Conservation (phyloP, 2,797 vertebrate genomes). For the Rousettus madagascariensis region DNA sequence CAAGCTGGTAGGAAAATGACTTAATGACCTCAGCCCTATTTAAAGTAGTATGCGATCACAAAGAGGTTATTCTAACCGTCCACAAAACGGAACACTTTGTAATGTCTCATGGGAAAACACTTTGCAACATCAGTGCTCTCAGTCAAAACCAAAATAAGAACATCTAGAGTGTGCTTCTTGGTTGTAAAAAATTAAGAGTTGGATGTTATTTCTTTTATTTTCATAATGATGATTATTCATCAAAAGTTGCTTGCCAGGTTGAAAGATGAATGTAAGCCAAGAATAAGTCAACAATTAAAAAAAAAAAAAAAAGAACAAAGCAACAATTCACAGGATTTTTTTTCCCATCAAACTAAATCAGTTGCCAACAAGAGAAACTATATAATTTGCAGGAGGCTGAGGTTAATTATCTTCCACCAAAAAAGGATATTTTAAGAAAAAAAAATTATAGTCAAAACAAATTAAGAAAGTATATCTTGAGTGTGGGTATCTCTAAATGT, state of each 20-base stretch:
- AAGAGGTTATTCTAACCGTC: not conserved
- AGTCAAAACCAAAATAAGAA: conserved; percentile 58
- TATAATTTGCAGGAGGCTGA: not conserved
- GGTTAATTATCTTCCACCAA: not conserved
- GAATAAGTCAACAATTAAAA: not conserved
- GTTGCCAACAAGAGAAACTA: not conserved
- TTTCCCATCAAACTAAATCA: conserved; percentile 8
- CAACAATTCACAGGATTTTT: not conserved
- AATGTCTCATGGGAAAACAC: conserved; percentile 27
- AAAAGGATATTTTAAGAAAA: not conserved
- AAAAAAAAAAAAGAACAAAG: not conserved
- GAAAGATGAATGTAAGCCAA: conserved; percentile 42
- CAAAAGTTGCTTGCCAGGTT: conserved; percentile 34
- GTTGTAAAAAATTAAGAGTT: conserved; percentile 51
- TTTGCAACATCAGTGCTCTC: conserved; percentile 6
- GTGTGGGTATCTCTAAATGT: not conserved
- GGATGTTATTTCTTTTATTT: not conserved
- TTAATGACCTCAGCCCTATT: not conserved
- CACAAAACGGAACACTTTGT: conserved; percentile 36
- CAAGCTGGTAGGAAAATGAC: not conserved
- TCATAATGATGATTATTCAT: conserved; percentile 1
- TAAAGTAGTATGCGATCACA: not conserved
- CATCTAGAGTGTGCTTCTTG: conserved; percentile 47
- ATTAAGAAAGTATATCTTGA: not conserved
- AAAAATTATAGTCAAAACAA: not conserved